A percentile compares a stretch with the other conserved stretches of the same genome.
phyloP scores from a whole-genome alignment of 2,113 vertebrate genomes.

The Hydrochoerus hydrochaeris region DNA sequence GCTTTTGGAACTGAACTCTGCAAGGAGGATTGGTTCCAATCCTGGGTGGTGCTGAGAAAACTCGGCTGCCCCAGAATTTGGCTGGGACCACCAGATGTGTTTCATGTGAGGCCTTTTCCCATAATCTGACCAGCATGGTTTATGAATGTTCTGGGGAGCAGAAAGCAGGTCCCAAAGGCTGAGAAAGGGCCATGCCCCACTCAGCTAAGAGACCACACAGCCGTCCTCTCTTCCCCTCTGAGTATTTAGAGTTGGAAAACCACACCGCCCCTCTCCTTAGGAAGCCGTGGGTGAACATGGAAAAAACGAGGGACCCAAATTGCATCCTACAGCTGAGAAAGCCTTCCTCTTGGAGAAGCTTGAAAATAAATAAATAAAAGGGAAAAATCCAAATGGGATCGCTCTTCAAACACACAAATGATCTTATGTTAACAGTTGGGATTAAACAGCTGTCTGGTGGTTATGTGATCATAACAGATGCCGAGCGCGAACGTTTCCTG shows the following conservation, averaged over 20 bases:
- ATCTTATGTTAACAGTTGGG: slow-evolving; percentile 97
- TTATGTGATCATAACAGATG: slow-evolving; percentile 96
- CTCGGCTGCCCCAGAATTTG: slow-evolving; percentile 80
- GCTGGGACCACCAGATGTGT: slow-evolving; percentile 86
- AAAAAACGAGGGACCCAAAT: slow-evolving; percentile 80
- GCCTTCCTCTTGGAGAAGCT: slow-evolving; percentile 83
- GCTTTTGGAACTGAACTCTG: slow-evolving; percentile 84
- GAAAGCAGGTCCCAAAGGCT: slow-evolving; percentile 81
- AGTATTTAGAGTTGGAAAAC: slow-evolving; percentile 64
- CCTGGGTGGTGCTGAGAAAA: slow-evolving; percentile 86
- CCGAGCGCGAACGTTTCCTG: slow-evolving; percentile 90
- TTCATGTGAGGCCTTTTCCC: slow-evolving; percentile 87
- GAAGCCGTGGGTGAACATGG: slow-evolving; percentile 83
- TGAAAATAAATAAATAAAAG: slow-evolving; percentile 89
- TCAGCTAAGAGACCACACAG: slow-evolving; percentile 86
- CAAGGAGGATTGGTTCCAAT: slow-evolving; percentile 82
- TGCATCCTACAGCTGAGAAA: slow-evolving; percentile 84
- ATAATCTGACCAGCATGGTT: slow-evolving; percentile 85
- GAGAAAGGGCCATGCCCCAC: slow-evolving; percentile 75
- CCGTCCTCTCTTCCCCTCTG: slow-evolving; percentile 71
- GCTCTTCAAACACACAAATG: slow-evolving; percentile 95
- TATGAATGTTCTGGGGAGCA: slow-evolving; percentile 84
- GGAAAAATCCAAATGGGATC: slow-evolving; percentile 91
- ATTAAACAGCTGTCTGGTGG: slow-evolving; percentile 97
- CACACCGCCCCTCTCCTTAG: slow-evolving; percentile 74